Evolutionary conservation across 2,113 vertebrate species (phyloP), one percentile per base, ranked within the genome.

Genomic region (Toxostoma redivivum): DNA sequence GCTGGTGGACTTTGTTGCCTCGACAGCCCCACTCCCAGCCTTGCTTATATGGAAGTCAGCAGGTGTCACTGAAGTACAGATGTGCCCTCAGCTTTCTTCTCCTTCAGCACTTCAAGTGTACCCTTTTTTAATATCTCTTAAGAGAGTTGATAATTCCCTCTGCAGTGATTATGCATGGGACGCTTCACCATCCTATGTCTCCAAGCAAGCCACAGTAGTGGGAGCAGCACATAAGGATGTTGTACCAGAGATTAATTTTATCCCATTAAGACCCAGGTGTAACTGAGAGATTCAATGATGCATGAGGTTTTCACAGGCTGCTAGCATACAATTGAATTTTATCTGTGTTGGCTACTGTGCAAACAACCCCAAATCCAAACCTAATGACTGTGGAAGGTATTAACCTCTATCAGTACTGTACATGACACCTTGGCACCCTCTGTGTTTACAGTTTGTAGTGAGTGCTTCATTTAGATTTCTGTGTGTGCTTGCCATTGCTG

Each of bases 391-490:
- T 71, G 72, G 83, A 86, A 86, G 35, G 57, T 69, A 90, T 92
- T 88, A 94, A 90, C 76, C 73, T 94, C 77, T 83, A 30, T 70
- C 93, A 74, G 67, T 44, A 45, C 60, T 74, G 81, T 81, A 87
- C 81, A 58, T 38, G 76, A 83, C 77, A 91, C 66, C 45, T 86
- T 83, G 77, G 72, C 82, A 89, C 67, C 35, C 51, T 83, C 71
- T 88, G 62, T 91, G 71, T 90, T 95, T 95, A 81, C 74, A 66
- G 47, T 95, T 88, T 78, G 58, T 83, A 62, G 31, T 51, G 45
- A 90, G 72, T 62, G 53, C 80, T 95, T 95, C 86, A 92, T 94
- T 96, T 95, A 83, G 38, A 53, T 90, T 94, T 96, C 56, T 86
- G 4, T 81, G 69, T 84, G 48, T 69, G 44, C 33, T 81, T 93